These are phyloP conservation scores for Gallinago solitaria DNA, from an alignment of 2,797 vertebrate genomes.

Conservation along the genomic window DNA sequence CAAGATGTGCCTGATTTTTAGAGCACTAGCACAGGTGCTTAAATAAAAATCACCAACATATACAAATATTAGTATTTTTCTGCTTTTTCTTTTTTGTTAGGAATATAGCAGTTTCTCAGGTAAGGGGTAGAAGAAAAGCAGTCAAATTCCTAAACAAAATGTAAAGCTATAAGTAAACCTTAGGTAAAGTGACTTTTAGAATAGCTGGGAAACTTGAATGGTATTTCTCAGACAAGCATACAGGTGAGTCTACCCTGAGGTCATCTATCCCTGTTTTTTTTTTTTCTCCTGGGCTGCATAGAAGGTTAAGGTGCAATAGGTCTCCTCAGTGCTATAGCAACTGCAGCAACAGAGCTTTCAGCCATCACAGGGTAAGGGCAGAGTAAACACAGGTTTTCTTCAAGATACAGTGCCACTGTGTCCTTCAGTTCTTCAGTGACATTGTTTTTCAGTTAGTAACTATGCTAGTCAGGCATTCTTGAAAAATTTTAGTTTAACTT, in stretches of 20 bases:
- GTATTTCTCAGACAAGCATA: not conserved
- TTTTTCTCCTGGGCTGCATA: fast-evolving
- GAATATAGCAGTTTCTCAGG: not conserved
- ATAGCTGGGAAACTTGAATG: not conserved
- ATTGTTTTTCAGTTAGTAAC: not conserved
- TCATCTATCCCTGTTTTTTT: not conserved
- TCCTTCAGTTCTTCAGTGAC: not conserved
- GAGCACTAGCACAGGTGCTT: not conserved
- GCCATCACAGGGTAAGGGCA: not conserved
- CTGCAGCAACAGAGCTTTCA: not conserved
- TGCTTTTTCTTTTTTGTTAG: not conserved
- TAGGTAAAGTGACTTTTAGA: not conserved
- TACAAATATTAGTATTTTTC: not conserved
- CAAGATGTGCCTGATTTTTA: not conserved
- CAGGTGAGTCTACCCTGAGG: not conserved
- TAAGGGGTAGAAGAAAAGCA: not conserved
- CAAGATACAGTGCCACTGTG: not conserved
- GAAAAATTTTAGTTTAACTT: not conserved
- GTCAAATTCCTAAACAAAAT: not conserved
- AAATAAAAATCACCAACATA: not conserved
- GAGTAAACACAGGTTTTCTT: not conserved
- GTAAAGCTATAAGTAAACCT: not conserved
- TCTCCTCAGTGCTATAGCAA: not conserved
- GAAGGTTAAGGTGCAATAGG: not conserved
- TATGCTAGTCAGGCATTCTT: not conserved